A percentile compares a stretch with the other conserved stretches of the same genome.
Conservation (phyloP, 1,140 invertebrate species). For the Laupala kohalensis region DNA sequence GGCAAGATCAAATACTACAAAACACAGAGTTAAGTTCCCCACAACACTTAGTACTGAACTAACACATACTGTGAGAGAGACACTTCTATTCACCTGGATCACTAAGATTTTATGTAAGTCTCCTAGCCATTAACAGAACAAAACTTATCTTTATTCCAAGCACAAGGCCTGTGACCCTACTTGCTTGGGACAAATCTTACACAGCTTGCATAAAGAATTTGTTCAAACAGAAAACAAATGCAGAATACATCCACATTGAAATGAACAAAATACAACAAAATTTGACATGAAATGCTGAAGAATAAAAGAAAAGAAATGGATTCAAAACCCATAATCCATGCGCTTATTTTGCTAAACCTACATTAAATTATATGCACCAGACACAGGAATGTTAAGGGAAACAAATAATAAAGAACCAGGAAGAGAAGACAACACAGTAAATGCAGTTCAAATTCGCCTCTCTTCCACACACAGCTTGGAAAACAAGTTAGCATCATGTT, state of each 20-base stretch:
- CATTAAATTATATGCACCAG: conserved; percentile 7
- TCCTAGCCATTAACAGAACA: conserved; percentile 5
- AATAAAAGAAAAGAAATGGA: background rate
- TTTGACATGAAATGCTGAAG: background rate
- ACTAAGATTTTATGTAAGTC: background rate
- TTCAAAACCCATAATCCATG: background rate
- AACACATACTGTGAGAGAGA: conserved; percentile 5
- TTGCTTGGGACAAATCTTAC: background rate
- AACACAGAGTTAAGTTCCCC: background rate
- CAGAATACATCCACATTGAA: background rate
- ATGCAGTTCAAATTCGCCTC: conserved; percentile 5
- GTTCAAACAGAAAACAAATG: background rate
- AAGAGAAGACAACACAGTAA: background rate
- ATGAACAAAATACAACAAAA: background rate
- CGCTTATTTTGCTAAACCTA: background rate
- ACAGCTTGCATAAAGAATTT: background rate
- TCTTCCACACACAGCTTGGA: conserved; percentile 1
- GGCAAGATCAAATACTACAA: conserved; percentile 9
- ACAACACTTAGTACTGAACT: conserved; percentile 9
- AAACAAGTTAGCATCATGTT: conserved; percentile 6
- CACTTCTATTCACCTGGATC: background rate
- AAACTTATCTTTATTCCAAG: background rate
- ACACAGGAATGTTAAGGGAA: conserved; percentile 11
- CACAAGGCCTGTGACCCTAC: background rate
- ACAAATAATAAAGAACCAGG: conserved; percentile 4